A percentile compares a stretch with the other conserved stretches of the same genome.
Evolutionary conservation across 23 tunicate species (phyloP).

Genomic region (Botrylloides violaceus): DNA sequence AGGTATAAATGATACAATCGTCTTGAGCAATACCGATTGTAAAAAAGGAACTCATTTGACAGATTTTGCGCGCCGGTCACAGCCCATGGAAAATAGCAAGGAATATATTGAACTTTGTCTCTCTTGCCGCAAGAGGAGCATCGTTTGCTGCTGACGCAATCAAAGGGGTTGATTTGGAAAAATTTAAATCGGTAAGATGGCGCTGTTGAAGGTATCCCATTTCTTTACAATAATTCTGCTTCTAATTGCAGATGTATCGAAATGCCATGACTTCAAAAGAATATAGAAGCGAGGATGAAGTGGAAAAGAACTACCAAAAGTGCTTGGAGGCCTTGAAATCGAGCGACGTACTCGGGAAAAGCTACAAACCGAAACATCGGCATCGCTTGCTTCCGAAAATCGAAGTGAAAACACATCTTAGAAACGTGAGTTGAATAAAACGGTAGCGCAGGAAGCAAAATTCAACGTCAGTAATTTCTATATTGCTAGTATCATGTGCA

Average conservation of each 20-base stretch:
- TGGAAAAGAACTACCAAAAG: conserved; percentile 50
- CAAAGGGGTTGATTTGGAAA: conserved; percentile 24
- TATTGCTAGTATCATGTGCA: conserved; percentile 66
- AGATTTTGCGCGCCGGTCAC: conserved; percentile 46
- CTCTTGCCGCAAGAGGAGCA: conserved; percentile 1
- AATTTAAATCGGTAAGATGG: neutral
- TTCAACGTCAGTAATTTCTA: neutral
- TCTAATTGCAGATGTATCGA: conserved; percentile 8
- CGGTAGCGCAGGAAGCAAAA: no score
- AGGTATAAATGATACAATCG: conserved; percentile 28
- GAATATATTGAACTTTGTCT: conserved; percentile 37
- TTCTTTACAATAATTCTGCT: neutral
- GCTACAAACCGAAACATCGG: conserved; percentile 63
- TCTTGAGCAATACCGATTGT: neutral
- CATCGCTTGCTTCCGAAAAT: conserved; percentile 74
- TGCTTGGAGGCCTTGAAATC: conserved; percentile 23
- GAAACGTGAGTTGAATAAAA: conserved; percentile 35
- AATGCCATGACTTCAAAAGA: neutral
- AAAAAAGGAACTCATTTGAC: neutral
- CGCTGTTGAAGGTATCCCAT: neutral
- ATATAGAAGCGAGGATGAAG: conserved; percentile 33
- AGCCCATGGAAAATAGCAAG: conserved; percentile 54
- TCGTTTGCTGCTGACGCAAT: neutral
- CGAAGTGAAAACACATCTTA: conserved; percentile 37
- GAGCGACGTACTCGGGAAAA: conserved; percentile 59